Percentiles rank a stretch among this genome's conserved stretches.
phyloP scores from a whole-genome alignment of 2,888 invertebrate species.

The Nezara viridula region DNA sequence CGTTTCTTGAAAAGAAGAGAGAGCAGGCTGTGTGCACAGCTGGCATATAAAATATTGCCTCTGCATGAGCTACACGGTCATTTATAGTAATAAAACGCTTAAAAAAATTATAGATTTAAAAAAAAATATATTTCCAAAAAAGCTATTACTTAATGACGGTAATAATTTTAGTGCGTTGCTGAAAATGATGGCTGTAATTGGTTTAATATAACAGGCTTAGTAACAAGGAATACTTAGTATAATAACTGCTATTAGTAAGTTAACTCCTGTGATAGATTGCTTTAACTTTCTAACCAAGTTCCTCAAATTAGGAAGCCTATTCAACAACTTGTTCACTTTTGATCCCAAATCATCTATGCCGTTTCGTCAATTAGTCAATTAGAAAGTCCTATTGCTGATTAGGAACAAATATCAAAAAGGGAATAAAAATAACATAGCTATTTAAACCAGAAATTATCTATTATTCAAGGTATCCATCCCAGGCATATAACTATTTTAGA shows the following conservation, averaged over 20 bases:
- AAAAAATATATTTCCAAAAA: too few species aligned
- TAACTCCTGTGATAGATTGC: constrained; percentile 12
- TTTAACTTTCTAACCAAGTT: background rate
- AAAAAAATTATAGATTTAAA: too few species aligned
- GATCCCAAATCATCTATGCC: background rate
- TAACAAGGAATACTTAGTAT: background rate
- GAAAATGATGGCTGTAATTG: background rate
- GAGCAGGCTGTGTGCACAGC: too few species aligned
- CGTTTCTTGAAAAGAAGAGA: too few species aligned
- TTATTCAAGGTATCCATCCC: too few species aligned
- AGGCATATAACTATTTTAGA: too few species aligned
- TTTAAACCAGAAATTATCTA: too few species aligned
- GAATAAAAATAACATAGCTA: too few species aligned
- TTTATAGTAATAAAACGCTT: too few species aligned
- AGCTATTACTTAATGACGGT: background rate
- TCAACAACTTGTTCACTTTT: background rate
- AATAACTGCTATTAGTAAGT: constrained; percentile 28
- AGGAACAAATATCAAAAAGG: too few species aligned
- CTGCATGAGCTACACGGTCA: too few species aligned
- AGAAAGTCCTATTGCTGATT: background rate
- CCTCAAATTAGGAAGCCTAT: constrained; percentile 9
- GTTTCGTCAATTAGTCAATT: background rate
- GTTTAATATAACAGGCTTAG: background rate
- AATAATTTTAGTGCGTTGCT: background rate
- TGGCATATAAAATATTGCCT: too few species aligned